Evolutionary conservation across 2,888 invertebrate species (phyloP).

Genomic region (Zelleria hepariella): DNA sequence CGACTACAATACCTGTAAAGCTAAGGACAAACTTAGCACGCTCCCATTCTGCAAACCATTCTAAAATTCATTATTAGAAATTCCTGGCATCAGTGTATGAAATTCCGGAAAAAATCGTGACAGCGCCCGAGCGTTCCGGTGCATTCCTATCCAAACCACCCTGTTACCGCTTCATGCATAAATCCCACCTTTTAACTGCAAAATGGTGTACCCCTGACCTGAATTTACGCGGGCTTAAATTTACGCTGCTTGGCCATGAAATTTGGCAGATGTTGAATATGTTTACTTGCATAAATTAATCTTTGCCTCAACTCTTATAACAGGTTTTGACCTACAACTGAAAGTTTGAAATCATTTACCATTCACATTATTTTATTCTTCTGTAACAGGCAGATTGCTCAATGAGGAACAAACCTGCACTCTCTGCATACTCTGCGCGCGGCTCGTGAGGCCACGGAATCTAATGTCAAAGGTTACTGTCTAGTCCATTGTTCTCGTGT

Average conservation of each 20-base stretch:
- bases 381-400: neutral
- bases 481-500: slow-evolving; percentile 6
- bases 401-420: neutral
- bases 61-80: slow-evolving; percentile 6
- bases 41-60: slow-evolving; percentile 2
- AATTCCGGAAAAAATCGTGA: slow-evolving; percentile 5
- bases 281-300: neutral
- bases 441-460: slow-evolving; percentile 2
- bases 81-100: slow-evolving; percentile 4
- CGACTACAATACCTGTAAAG: neutral
- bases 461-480: slow-evolving; percentile 9
- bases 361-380: too few relatives aligned
- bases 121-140: neutral
- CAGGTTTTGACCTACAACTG: too few relatives aligned
- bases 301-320: neutral
- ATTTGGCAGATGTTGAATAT: too few relatives aligned
- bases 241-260: too few relatives aligned
- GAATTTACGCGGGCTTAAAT: too few relatives aligned
- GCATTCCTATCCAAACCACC: neutral
- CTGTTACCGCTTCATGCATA: neutral
- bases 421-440: neutral
- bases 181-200: neutral
- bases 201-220: neutral
- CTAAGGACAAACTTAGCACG: slow-evolving; percentile 4
- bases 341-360: too few relatives aligned